phyloP scores from a whole-genome alignment of 2,113 vertebrate genomes.

The Dasyurus viverrinus region DNA sequence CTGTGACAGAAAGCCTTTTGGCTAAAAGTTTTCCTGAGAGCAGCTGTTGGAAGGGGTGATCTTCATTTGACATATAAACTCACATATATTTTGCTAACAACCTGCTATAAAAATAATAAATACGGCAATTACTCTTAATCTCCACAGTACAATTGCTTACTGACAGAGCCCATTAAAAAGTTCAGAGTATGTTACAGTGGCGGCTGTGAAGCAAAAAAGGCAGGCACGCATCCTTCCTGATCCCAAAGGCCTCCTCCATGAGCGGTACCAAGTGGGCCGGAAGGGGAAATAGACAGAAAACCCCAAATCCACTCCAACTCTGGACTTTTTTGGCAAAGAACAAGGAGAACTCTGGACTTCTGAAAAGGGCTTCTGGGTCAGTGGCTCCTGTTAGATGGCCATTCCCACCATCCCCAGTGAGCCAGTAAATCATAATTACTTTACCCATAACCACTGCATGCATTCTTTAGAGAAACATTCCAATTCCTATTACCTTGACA shows the following conservation, averaged over 20 bases:
- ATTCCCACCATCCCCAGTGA: not conserved
- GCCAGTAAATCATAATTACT: conserved; percentile 52
- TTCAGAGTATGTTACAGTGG: conserved; percentile 40
- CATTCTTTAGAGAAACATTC: conserved; percentile 52
- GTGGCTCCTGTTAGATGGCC: not conserved
- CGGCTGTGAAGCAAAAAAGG: not conserved
- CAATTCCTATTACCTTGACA: conserved; percentile 20
- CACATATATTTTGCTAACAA: conserved; percentile 69
- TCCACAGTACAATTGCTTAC: conserved; percentile 43
- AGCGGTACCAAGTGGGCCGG: not conserved
- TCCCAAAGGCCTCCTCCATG: not conserved
- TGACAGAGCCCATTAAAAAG: conserved; percentile 47
- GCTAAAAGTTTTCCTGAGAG: conserved; percentile 50
- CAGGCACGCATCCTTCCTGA: not conserved
- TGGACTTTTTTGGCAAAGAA: not conserved
- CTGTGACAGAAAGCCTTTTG: conserved; percentile 17
- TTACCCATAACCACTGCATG: conserved; percentile 42
- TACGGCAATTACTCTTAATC: conserved; percentile 49
- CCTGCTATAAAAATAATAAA: conserved; percentile 72
- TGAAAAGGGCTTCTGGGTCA: not conserved
- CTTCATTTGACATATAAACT: conserved; percentile 71
- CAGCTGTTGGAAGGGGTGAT: conserved; percentile 55
- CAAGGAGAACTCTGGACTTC: not conserved
- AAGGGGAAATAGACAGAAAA: not conserved
- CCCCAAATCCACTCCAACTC: conserved; percentile 17